phyloP scores from a whole-genome alignment of 2,888 invertebrate genomes.

The Ophion ventricosus region DNA sequence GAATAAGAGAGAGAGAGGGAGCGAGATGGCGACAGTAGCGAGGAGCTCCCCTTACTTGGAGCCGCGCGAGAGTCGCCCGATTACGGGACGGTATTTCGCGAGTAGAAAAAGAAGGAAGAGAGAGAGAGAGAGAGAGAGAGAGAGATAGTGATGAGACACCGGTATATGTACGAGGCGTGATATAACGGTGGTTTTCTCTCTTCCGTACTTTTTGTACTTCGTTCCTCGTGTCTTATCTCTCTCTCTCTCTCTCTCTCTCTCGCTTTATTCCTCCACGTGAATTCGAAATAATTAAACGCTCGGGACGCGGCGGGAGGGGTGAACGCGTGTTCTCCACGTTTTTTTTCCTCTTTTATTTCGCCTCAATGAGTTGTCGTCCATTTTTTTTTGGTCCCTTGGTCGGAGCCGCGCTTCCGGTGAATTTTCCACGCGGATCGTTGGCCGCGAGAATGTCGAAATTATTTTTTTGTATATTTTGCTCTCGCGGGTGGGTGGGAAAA shows the following conservation, averaged over 20 bases:
- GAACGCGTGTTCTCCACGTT: constrained; percentile 61
- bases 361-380: background rate
- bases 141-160: constrained; percentile 44
- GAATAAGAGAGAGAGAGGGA: constrained; percentile 60
- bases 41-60: constrained; percentile 64
- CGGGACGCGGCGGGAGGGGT: too few species aligned
- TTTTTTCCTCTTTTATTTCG: background rate
- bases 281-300: constrained; percentile 65
- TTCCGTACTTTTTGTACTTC: constrained; percentile 50
- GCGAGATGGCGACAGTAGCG: constrained; percentile 58
- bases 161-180: constrained; percentile 65
- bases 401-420: background rate
- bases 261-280: constrained; percentile 59
- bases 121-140: constrained; percentile 46
- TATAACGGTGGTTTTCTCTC: constrained; percentile 75
- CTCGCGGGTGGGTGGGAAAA: background rate
- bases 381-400: constrained; percentile 4
- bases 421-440: background rate
- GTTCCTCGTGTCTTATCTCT: constrained; percentile 30
- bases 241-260: constrained; percentile 37
- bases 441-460: background rate
- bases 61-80: constrained; percentile 59
- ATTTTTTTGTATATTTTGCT: too few species aligned
- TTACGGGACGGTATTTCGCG: constrained; percentile 63
- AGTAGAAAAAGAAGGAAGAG: constrained; percentile 30